Evolutionary conservation across 2,113 vertebrate species (phyloP), one percentile per base, ranked within the genome.

Genomic region (Oreotrochilus melanogaster): DNA sequence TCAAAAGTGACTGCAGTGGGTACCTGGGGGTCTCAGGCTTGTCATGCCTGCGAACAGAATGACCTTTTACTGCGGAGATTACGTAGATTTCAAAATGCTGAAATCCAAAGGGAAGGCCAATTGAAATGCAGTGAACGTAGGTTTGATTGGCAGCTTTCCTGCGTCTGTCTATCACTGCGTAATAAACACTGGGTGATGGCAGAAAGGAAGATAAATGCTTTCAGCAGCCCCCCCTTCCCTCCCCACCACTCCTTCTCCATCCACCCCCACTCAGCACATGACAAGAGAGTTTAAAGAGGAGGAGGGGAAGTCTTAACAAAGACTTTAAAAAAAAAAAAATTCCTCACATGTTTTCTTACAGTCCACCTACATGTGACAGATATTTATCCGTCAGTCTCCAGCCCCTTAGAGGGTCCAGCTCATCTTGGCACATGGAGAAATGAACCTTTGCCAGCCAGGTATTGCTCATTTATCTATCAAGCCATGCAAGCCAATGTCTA

Each of bases 121-220:
- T 98, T 98, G 97, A 98, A 98, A 98, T 98, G 96, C 98, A 97
- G 90, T 67, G 94, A 98, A 98, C 13, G 97, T 98, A 98, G 98
- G 98, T 97, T 98, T 98, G 98, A 98, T 65, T 98, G 98, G 98
- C 98, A 98, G 98, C 97, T 98, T 98, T 98, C 96, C 97, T 98
- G 97, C 94, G 95, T 97, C 98, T 98, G 98, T 98, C 98, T 97
- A 97, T 98, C 98, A 98, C 86, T 94, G 97, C 86, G 97, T 97
- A 97, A 98, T 96, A 98, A 98, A 98, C 98, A 98, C 95, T 96
- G 94, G 82, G 95, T 97, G 97, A 98, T 97, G 96, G 97, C 94
- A 98, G 97, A 97, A 98, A 98, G 74, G 96, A 97, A 98, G 98
- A 98, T 95, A 97, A 98, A 97, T 96, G 98, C 97, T 98, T 98